Evolutionary conservation across 2,113 vertebrate genomes (phyloP).

Genomic region (Sander vitreus): DNA sequence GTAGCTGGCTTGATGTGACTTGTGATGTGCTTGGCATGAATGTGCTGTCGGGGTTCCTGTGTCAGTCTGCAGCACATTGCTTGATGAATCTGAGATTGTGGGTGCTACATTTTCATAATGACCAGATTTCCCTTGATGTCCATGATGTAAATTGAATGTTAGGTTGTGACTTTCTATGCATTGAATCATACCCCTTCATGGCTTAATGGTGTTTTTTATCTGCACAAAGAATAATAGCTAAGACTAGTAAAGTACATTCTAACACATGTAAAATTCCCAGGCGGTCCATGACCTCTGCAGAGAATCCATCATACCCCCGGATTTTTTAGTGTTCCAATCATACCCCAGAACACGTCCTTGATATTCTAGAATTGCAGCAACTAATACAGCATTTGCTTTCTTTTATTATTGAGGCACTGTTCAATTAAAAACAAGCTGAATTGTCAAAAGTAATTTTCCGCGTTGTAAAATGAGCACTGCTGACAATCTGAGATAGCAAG

Average conservation of each 20-base stretch:
- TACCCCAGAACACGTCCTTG: background rate
- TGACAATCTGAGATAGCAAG: background rate
- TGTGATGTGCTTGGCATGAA: conserved; percentile 31
- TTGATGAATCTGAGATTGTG: background rate
- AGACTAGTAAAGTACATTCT: background rate
- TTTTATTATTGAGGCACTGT: background rate
- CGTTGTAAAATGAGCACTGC: background rate
- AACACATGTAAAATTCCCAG: background rate
- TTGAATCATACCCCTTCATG: background rate
- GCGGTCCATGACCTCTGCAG: background rate
- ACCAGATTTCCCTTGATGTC: no score
- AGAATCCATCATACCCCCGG: background rate
- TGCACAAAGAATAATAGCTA: background rate
- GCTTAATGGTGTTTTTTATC: background rate
- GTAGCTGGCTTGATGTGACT: conserved; percentile 6
- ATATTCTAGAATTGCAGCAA: background rate
- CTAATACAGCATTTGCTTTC: background rate
- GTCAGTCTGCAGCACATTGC: background rate
- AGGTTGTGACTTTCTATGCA: background rate
- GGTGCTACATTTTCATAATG: background rate
- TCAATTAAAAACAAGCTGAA: background rate
- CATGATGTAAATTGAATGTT: background rate
- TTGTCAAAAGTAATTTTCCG: background rate
- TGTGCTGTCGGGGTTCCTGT: background rate
- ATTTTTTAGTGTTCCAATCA: background rate